Evolutionary conservation across 2,888 invertebrate species (phyloP), one percentile per base, ranked within the genome.

Genomic region (Cheilosia scutellata): DNA sequence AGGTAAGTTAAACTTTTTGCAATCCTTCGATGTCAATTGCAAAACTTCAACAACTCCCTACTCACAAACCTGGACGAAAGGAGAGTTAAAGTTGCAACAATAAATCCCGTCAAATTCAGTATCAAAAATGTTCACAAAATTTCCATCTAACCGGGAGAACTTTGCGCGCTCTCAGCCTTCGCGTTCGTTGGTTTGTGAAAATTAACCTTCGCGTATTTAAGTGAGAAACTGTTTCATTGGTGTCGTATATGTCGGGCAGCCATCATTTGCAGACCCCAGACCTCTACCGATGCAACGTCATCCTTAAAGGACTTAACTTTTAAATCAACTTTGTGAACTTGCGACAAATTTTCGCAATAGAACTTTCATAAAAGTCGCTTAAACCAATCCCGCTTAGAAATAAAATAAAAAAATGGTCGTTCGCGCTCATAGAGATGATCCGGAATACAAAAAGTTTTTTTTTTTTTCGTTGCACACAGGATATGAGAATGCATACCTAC

Each of bases 301-400:
- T 80, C 68, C 76, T 25, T 68, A 77, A 70, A 74, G 68, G 82
- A 77, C 82, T 53, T 72, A 87, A 87, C 87, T 87, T 87, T 87
- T 82, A 82, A 87, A 87, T 87, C 82, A 82, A 87, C 86, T 87
- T 87, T 82, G 76, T 82, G 77, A 87, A 87, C 84, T 87, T 87
- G 86, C 70, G 86, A 82, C 86, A 87, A 87, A 87, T 82, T 82
- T 82, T 86, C 82, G 80, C 80, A 86, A 86, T 86, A 86, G 78
- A 86, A 86, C 80, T 86, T 86, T 86, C 76, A 80, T 72, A 80
- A 84, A 84, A 86, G 71, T 86, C 75, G 44, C 71, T 76, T 86
- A 80, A 86, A 82, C 76, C 62, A 60, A 62, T 76, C 76, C 75
- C 76, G 71, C 66, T 84, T 84, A 72, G 62, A 29, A 63, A 44